Percentiles rank a stretch among this genome's conserved stretches.
phyloP scores from a whole-genome alignment of 1,140 invertebrate species.

The Apis dorsata region DNA sequence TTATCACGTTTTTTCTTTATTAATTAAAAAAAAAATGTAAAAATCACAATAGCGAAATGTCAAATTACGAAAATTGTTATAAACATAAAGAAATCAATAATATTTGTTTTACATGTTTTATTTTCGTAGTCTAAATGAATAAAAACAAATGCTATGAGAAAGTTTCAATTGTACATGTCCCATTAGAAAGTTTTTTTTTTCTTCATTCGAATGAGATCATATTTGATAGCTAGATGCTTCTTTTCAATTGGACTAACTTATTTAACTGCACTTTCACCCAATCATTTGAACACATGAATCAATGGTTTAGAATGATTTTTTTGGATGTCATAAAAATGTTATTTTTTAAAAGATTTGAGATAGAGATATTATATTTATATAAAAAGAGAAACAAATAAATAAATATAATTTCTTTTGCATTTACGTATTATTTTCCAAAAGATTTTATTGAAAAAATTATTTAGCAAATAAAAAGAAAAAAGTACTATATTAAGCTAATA shows the following conservation, averaged over 20 bases:
- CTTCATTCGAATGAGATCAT: conserved; percentile 33
- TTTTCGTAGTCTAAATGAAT: conserved; percentile 13
- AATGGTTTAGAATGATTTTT: not conserved
- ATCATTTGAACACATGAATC: conserved; percentile 26
- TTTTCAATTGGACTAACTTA: conserved; percentile 19
- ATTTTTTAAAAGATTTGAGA: no score
- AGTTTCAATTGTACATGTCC: conserved; percentile 37
- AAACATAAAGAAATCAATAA: no score
- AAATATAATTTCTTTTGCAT: no score
- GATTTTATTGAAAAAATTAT: conserved; percentile 27
- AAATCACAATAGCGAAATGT: no score
- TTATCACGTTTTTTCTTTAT: no score
- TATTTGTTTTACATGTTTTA: not conserved
- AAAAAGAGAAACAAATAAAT: no score
- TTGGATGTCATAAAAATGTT: not conserved
- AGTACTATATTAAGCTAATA: not conserved
- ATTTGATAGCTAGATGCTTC: conserved; percentile 38
- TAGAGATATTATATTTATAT: no score
- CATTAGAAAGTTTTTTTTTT: conserved; percentile 57
- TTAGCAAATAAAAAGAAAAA: conserved; percentile 52
- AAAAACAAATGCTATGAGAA: conserved; percentile 50
- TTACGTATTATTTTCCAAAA: conserved; percentile 4
- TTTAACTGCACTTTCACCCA: conserved; percentile 46
- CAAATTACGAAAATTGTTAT: no score
- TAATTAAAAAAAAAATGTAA: no score